Conservation (phyloP, 2,113 vertebrate species). For the Oplegnathus fasciatus region DNA sequence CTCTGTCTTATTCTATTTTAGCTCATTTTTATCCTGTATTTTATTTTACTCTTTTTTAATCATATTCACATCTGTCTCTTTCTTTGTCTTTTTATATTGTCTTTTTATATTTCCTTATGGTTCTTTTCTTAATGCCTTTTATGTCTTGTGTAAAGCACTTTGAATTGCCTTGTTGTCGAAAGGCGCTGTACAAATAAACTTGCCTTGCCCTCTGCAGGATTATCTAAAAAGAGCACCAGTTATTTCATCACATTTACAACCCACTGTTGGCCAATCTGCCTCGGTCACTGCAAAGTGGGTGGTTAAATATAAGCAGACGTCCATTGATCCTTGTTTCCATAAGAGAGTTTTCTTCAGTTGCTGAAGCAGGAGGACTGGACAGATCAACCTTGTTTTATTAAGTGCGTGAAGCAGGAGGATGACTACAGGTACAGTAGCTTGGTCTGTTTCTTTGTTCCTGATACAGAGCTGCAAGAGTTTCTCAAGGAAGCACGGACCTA, state of each 20-base stretch:
- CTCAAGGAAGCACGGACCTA: neutral
- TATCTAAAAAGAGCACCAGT: conserved; percentile 28
- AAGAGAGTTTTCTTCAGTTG: neutral
- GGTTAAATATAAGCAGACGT: conserved; percentile 64
- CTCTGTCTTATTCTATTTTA: neutral
- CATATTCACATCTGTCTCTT: neutral
- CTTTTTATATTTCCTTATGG: neutral
- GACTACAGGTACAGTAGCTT: conserved; percentile 52
- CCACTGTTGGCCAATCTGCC: conserved; percentile 65
- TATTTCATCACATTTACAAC: conserved; percentile 76
- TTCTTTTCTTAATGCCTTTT: neutral
- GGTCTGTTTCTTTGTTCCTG: neutral
- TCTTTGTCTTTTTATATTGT: neutral
- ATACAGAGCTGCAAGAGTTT: neutral
- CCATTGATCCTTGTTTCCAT: conserved; percentile 17
- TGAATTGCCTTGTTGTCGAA: neutral
- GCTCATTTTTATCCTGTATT: neutral
- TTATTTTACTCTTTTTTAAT: neutral
- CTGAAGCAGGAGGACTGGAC: conserved; percentile 9
- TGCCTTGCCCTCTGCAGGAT: neutral
- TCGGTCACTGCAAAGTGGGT: conserved; percentile 21
- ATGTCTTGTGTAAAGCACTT: neutral
- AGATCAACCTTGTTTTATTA: neutral
- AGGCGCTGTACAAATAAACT: neutral
- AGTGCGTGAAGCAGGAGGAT: conserved; percentile 27